Base-by-base conservation (phyloP, 2,113 vertebrate genomes). In the Andinoacara biseriatus region DNA sequence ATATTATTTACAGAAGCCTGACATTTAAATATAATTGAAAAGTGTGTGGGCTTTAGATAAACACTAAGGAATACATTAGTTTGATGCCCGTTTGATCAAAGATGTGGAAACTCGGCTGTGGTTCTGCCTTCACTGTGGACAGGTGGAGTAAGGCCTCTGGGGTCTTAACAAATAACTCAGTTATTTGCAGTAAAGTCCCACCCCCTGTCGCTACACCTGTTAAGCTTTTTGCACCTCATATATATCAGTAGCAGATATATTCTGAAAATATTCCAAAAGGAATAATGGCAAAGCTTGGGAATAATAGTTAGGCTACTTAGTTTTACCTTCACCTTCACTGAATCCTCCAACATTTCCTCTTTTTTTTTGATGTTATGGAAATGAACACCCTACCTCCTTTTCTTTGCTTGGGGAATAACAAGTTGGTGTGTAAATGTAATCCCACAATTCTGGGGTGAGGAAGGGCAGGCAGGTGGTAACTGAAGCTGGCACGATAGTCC, bases 1-100 rank as follows among this genome's bases (percentile, higher is more conserved):
- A 52, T 69, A 69, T 8, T 69, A 72, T 72, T 72, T 72, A 72
- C 65, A 52, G 52, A 72, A 52, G 49, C 5, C 17, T 72, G 43
- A 72, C 49, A 52, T 72, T 52, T 52, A 72, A 72, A 72, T 20
- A 54, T n/a, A 0, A 72, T 72, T 54, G 46, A 29, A 33, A 26
- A 4, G 15, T 72, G 46, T 54, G 67, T 33, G 0, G 18, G 3
- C 1, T 54, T 72, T 5, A 3, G 46, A 14, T n/a, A 14, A 72
- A 54, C 31, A 54, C 10, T 54, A 33, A 72, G 31, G 18, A 52
- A 49, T 8, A 10, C 3, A 63, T 63, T 5, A 40, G 61, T 63
- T 63, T 63, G 61, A 63, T 40, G 40, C n/a, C 7, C 10, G n/a
- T 40, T 63, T 24, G 26, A 54, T 72, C 2, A 54, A 54, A 72